phyloP scores from a whole-genome alignment of 2,888 invertebrate species.

The Drosophila quinaria region DNA sequence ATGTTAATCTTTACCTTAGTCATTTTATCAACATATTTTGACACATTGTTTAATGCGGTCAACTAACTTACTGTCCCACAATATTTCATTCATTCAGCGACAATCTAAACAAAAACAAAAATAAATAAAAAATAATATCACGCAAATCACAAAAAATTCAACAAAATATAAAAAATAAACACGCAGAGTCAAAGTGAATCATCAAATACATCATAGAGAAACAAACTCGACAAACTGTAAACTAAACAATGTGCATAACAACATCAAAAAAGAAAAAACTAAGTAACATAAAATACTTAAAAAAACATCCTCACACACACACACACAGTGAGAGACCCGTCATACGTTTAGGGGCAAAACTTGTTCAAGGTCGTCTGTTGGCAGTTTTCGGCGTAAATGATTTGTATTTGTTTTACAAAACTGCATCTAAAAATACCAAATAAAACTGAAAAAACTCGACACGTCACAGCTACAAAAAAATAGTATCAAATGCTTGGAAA shows the following conservation, averaged over 20 bases:
- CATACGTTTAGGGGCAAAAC: conserved; percentile 42
- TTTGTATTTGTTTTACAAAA: conserved; percentile 71
- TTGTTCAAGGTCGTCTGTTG: conserved; percentile 66
- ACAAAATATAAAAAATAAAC: conserved; percentile 47
- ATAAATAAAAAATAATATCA: conserved; percentile 20
- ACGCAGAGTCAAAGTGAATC: conserved; percentile 30
- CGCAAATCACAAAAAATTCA: conserved; percentile 26
- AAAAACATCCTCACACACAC: conserved; percentile 20
- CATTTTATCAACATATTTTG: not conserved
- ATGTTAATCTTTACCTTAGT: not conserved
- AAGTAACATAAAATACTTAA: conserved; percentile 43
- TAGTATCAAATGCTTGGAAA: conserved; percentile 36
- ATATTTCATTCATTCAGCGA: conserved; percentile 9
- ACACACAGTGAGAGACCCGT: conserved; percentile 26
- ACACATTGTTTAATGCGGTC: conserved; percentile 9
- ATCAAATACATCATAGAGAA: conserved; percentile 54
- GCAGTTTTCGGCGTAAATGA: conserved; percentile 56
- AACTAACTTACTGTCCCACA: conserved; percentile 3
- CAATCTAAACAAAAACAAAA: conserved; percentile 21
- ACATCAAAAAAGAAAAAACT: conserved; percentile 29
- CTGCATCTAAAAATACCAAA: conserved; percentile 52
- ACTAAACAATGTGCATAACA: conserved; percentile 61
- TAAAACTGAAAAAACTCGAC: conserved; percentile 29
- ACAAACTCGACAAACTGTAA: conserved; percentile 38
- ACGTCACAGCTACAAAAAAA: conserved; percentile 46